A percentile compares a stretch with the other conserved stretches of the same genome.
Conservation (phyloP, 2,797 vertebrate species). For the Tangara arthus region DNA sequence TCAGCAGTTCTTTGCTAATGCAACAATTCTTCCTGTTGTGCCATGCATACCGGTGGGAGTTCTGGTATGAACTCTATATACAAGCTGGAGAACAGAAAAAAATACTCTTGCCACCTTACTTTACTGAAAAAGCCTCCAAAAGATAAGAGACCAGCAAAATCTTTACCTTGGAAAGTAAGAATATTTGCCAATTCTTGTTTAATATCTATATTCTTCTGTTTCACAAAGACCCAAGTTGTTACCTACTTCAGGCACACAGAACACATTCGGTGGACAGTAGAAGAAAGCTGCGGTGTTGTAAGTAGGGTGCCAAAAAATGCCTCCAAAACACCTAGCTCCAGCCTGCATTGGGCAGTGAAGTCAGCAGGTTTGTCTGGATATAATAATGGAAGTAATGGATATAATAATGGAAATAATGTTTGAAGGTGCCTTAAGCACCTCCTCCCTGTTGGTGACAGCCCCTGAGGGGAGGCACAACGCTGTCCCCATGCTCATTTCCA, state of each 20-base stretch:
- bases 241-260: not conserved
- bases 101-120: not conserved
- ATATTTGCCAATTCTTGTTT: not conserved
- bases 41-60: not conserved
- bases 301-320: not conserved
- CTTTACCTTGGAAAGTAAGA: not conserved
- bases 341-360: not conserved
- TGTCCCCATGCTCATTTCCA: not conserved
- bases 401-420: not conserved
- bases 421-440: not conserved
- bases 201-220: not conserved
- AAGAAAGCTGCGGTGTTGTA: not conserved
- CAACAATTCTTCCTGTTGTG: not conserved
- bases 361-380: not conserved
- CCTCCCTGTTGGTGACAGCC: not conserved
- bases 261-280: not conserved
- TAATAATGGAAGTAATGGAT: no score
- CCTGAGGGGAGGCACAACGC: not conserved
- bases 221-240: not conserved
- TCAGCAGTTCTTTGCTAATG: not conserved
- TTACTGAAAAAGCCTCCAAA: not conserved
- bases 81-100: not conserved
- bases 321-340: not conserved
- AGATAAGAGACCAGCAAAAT: not conserved
- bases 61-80: not conserved